Conservation (phyloP, 2,797 vertebrate species). For the Strix occidentalis region DNA sequence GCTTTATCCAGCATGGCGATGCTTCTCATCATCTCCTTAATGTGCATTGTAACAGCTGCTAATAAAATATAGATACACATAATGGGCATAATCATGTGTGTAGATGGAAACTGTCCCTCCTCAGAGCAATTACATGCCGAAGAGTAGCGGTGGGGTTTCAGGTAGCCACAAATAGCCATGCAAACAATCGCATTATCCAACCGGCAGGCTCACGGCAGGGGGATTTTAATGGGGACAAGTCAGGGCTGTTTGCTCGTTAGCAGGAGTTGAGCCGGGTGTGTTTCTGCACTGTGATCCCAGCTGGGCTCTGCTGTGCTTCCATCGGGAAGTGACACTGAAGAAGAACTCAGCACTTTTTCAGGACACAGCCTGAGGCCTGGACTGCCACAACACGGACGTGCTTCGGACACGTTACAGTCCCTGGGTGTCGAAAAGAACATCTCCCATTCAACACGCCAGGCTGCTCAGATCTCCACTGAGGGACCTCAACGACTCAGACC, state of each 20-base stretch:
- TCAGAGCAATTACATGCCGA: neutral
- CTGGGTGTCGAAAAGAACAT: neutral
- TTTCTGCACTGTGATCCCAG: neutral
- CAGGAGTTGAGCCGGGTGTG: neutral
- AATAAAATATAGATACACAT: neutral
- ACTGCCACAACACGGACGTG: rapidly evolving
- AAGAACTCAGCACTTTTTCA: neutral
- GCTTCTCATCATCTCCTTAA: neutral
- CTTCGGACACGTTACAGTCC: neutral
- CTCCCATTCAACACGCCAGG: rapidly evolving
- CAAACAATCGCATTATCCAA: neutral
- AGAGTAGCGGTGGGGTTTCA: neutral
- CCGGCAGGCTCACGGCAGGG: neutral
- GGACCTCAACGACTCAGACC: neutral
- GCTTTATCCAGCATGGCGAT: neutral
- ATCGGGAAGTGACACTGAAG: neutral
- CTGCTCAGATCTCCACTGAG: neutral
- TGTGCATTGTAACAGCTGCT: neutral
- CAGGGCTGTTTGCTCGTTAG: neutral
- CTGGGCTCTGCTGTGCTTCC: neutral
- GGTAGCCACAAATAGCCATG: neutral
- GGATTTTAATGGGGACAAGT: neutral
- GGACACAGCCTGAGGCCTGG: neutral
- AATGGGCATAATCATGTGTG: neutral
- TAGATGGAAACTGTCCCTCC: neutral